Base-by-base conservation (phyloP, 2,797 vertebrate species). In the Anniella stebbinsi region DNA sequence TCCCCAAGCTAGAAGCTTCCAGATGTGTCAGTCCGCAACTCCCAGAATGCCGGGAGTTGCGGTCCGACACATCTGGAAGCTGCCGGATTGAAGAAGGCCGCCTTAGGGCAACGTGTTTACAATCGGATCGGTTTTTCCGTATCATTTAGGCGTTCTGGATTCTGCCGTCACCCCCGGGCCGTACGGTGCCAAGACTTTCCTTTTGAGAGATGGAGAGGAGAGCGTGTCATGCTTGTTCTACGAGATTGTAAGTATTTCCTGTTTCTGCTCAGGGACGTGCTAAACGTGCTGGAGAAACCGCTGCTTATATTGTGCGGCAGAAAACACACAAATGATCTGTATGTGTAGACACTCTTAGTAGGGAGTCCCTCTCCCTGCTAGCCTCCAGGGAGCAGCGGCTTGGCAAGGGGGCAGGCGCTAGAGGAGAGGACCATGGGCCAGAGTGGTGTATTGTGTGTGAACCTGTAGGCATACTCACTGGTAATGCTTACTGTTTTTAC, bases 131-230 rank as follows among this genome's bases (percentile, higher is more conserved):
- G 18, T 38, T 38, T 21, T 2, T 91, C 92, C 86, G 23, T 76
- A 85, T 95, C 89, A 7, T 3, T 18, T 94, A 99, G 99, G 97
- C 80, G 98, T 98, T 6, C 97, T 99, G 2, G 98, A 99, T 97
- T 99, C 99, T 92, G 99, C 99, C 0, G 98, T 99, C 90, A 98
- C 98, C 33, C 48, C 98, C 87, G 98, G 98, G 81, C 95, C 93
- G 18, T 95, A 98, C 1, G 97, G 98, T 94, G 98, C 98, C 82
- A 99, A 99, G 97, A 98, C 94, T 94, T 99, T 99, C 96, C 98
- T 99, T 93, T 86, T 99, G 96, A 98, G 98, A 96, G 98, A 99
- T 30, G 98, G 98, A 25, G 98, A 98, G 94, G 96, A 98, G 84
- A 97, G 92, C 4, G 95, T 99, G 92, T 97, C 98, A 54, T 99